These are phyloP conservation scores for Tachystola acroxantha DNA, from an alignment of 2,888 invertebrate species.

Conservation along the genomic window DNA sequence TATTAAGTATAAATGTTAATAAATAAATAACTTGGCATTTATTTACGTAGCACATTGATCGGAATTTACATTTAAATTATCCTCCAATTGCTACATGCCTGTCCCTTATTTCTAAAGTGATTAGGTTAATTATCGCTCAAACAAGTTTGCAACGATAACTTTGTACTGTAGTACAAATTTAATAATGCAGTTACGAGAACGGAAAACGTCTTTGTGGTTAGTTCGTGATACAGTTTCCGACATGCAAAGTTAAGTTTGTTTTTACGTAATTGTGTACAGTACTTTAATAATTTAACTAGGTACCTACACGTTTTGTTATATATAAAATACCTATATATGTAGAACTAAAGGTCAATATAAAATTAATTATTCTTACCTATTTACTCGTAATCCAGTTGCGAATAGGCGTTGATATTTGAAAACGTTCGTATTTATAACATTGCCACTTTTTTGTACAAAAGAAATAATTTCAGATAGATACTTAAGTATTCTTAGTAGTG, in stretches of 20 bases:
- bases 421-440: too few relatives aligned
- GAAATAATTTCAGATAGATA: too few relatives aligned
- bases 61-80: neutral
- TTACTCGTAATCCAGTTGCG: too few relatives aligned
- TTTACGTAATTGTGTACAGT: neutral
- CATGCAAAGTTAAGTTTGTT: slow-evolving; percentile 20
- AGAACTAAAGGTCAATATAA: too few relatives aligned
- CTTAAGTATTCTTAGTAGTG: too few relatives aligned
- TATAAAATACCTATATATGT: too few relatives aligned
- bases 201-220: neutral
- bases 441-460: too few relatives aligned
- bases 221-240: slow-evolving; percentile 7
- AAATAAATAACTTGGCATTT: neutral
- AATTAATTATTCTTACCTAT: too few relatives aligned
- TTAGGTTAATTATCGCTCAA: slow-evolving; percentile 19
- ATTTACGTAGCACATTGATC: neutral
- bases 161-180: slow-evolving; percentile 25
- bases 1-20: too few relatives aligned
- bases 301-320: too few relatives aligned
- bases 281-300: too few relatives aligned
- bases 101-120: rapidly evolving
- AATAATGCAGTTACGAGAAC: slow-evolving; percentile 15
- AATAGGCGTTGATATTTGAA: too few relatives aligned
- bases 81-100: neutral
- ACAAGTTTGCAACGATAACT: slow-evolving; percentile 1